Conservation (phyloP, 2,888 invertebrate species). For the Lasioglossum zephyrum region DNA sequence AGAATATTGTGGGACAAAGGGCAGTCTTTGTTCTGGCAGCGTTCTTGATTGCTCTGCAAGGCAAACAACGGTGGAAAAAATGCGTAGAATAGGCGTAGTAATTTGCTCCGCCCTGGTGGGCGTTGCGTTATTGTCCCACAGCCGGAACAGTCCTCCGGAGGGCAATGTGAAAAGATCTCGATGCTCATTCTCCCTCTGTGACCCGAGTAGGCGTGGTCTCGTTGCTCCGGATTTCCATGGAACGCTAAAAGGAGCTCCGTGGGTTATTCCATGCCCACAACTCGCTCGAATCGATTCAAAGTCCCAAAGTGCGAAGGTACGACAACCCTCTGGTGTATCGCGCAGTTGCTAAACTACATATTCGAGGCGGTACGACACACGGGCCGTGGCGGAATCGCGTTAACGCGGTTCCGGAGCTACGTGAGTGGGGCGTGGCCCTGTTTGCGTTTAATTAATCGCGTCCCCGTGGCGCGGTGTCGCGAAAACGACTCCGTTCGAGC, state of each 20-base stretch:
- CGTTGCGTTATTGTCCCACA: not conserved
- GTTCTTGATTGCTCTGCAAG: not conserved
- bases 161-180: not conserved
- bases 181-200: not conserved
- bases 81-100: not conserved
- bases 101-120: not conserved
- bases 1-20: not conserved
- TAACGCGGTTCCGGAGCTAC: constrained; percentile 12
- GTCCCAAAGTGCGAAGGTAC: not conserved
- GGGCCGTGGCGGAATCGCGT: constrained; percentile 7
- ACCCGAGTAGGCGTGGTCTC: not conserved
- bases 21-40: not conserved
- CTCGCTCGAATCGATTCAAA: not conserved
- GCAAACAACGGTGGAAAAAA: not conserved
- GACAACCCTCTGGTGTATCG: not conserved
- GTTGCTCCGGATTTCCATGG: not conserved
- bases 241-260: not conserved
- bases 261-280: not conserved
- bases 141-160: not conserved
- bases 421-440: constrained; percentile 61
- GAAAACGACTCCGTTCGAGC: constrained; percentile 28
- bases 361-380: not conserved
- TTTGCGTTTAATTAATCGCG: constrained; percentile 69
- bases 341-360: not conserved
- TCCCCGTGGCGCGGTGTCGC: constrained; percentile 26